Conservation (phyloP, 2,113 vertebrate genomes). For the Pleuronectes platessa region DNA sequence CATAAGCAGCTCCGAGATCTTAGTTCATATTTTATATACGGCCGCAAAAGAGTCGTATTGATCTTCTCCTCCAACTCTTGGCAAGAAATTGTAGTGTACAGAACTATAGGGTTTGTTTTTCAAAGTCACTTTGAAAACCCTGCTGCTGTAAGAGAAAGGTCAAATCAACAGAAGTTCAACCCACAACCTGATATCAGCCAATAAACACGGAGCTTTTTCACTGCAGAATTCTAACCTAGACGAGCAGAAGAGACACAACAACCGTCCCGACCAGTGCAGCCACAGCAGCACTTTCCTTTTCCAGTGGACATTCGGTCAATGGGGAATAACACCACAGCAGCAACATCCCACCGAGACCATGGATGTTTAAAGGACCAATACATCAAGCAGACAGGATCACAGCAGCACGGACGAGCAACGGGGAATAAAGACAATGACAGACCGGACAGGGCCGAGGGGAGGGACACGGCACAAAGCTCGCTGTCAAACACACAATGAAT, state of each 20-base stretch:
- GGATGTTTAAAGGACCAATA: constrained; percentile 46
- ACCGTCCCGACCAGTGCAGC: background rate
- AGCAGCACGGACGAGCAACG: constrained; percentile 1
- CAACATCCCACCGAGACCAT: constrained; percentile 17
- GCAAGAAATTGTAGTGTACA: too few relatives aligned
- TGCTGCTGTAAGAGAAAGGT: too few relatives aligned
- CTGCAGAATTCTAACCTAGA: background rate
- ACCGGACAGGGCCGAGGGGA: background rate
- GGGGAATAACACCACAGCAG: constrained; percentile 22
- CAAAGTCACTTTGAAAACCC: too few relatives aligned
- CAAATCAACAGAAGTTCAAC: too few relatives aligned
- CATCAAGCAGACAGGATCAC: constrained; percentile 40
- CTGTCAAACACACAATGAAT: too few relatives aligned
- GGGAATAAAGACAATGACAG: constrained; percentile 36
- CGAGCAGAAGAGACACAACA: background rate
- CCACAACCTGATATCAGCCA: too few relatives aligned
- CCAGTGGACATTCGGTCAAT: background rate
- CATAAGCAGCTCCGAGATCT: too few relatives aligned
- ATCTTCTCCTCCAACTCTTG: too few relatives aligned
- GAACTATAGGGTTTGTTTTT: too few relatives aligned
- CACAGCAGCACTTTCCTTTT: constrained; percentile 3
- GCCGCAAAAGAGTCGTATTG: too few relatives aligned
- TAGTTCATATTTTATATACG: too few relatives aligned
- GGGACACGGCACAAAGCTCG: background rate
- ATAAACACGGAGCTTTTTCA: background rate